Evolutionary conservation across 2,888 invertebrate species (phyloP).

Genomic region (Dexiosoma caninum): DNA sequence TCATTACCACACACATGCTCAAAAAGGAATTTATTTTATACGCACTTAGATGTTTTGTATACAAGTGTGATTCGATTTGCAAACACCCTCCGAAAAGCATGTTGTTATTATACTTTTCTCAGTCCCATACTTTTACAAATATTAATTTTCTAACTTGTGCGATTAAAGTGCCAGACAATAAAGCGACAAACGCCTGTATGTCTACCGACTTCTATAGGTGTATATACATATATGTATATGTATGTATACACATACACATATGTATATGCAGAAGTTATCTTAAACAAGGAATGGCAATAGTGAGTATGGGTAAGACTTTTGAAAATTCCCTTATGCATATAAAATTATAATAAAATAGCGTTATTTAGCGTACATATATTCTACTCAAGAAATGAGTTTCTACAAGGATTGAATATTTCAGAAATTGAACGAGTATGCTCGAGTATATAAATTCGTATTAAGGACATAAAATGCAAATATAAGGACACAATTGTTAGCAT

Average conservation of each 20-base stretch:
- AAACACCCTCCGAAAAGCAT: conserved; percentile 31
- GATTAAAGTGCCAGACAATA: neutral
- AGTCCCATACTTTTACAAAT: conserved; percentile 65
- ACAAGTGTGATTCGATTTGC: neutral
- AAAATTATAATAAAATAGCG: conserved; percentile 10
- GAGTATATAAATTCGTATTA: neutral
- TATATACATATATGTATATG: neutral
- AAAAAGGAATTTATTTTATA: neutral
- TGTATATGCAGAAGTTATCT: neutral
- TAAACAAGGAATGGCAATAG: no score
- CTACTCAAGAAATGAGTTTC: neutral
- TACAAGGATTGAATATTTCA: neutral
- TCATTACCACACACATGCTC: neutral
- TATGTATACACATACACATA: neutral
- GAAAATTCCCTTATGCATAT: neutral
- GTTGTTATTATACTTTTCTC: conserved; percentile 66
- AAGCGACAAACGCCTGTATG: neutral
- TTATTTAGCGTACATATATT: conserved; percentile 1
- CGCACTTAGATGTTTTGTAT: neutral
- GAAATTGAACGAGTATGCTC: neutral
- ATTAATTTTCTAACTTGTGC: conserved; percentile 52
- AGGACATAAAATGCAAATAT: conserved; percentile 28
- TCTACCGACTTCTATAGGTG: neutral
- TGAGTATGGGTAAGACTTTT: neutral
- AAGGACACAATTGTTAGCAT: conserved; percentile 40